Base-by-base conservation (phyloP, 2,888 invertebrate species). In the Pecten maximus region DNA sequence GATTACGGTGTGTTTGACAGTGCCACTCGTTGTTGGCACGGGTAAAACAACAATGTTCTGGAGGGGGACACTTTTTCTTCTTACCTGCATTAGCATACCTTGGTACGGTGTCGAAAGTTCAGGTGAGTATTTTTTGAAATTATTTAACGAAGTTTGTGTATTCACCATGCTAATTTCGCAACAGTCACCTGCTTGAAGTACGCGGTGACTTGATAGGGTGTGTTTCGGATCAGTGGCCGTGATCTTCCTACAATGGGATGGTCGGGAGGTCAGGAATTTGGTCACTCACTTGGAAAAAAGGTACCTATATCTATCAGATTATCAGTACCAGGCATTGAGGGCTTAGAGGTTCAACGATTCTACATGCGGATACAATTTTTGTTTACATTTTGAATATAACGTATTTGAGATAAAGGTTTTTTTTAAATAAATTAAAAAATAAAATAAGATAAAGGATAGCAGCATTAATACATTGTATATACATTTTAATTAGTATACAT, bases 41-140 rank as follows among this genome's bases (percentile, higher is more conserved):
- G 74, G 74, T 74, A 74, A 74, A 35, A 74, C 35, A 74, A 74
- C 74, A 3, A 74, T 74, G 74, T 74, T 74, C 74, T 74, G 74
- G 74, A 74, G 74, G 10, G 74, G 28, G 35, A 74, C 74, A 74
- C 23, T 74, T 74, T 74, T 74, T 35, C 74, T 74, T 74, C 74
- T 74, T 8, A 74, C 74, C 74, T 74, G 35, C 23, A 74, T 60
- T n/a, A 60, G 23, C 60, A 60, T 74, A 74, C 35, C 3, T 74
- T 74, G 74, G 74, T 35, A 74, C 35, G 74, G 74, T 74, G 74
- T 74, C 28, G 74, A 74, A 74, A 74, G 74, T 74, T 74, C 74
- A 74, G 74, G 74, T 74, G 74, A 74, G 74, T 74, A 35, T 74
- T 74, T 74, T 35, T 28, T 35, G 0, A 35, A 3, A 8, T 10